Evolutionary conservation across 2,113 vertebrate species (phyloP), one percentile per base, ranked within the genome.

Genomic region (Lampris incognitus): DNA sequence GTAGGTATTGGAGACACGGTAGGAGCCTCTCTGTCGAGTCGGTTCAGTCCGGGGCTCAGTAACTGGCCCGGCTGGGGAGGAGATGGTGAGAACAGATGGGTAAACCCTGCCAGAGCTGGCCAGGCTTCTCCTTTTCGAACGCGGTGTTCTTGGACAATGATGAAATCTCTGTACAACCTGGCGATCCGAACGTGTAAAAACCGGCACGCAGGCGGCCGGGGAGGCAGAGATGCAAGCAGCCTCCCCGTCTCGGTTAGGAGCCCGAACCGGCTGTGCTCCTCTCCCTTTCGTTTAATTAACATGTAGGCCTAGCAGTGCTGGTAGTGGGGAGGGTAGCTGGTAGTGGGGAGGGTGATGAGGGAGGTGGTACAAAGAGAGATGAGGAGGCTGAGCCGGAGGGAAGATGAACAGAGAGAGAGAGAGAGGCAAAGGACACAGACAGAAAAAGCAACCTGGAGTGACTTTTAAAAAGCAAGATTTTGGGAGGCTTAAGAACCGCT

Each of bases 211-310:
- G 24, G 50, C 41, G 40, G 66, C 39, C 68, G 61, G 42, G 66
- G 74, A 44, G 48, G 74, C 66, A 24, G 71, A 44, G 50, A 57
- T 70, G 70, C 72, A 76, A 77, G 85, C 72, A 84, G 85, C 61
- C 58, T 57, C 64, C 73, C 65, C 11, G 9, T 75, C 40, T 11
- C 74, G 62, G 75, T 49, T 38, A 77, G 74, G 58, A 81, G 81
- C 77, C 69, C 24, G 2, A 58, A 73, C 61, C 24, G 74, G 64
- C 81, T 88, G 81, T 69, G 61, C 69, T 79, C 51, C 48, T 72
- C 66, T 79, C 60, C 24, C 8, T 40, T 50, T 42, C 42, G 46
- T 80, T 83, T 89, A 83, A 90, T 90, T 83, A 87, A 24, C 24
- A 24, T 24, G 24, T 24, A 24, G 24, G 24, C 24, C 24, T 89